Base-by-base conservation (phyloP, 1,140 invertebrate species). In the Armadillidium nasatum region DNA sequence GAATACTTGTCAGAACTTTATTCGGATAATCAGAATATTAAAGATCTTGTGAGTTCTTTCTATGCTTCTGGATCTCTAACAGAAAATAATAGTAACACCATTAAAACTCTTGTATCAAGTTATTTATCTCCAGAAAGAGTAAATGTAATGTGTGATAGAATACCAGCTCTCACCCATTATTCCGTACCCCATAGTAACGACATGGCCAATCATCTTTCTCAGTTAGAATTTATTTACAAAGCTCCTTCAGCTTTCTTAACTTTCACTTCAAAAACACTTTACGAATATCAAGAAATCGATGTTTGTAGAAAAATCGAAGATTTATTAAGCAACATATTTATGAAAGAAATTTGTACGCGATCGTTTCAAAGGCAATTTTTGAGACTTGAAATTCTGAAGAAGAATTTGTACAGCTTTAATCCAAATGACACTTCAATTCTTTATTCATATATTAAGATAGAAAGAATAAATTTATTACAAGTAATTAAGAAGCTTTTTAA, bases 221-320 rank as follows among this genome's bases (percentile, higher is more conserved):
- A 75, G 33, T 54, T 75, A 21, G 73, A 75, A 68, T 75, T 75
- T 43, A 75, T 75, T 33, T 75, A 75, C 11, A 75, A 75, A 67
- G 45, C 73, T n/a, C 50, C 50, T 60, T 60, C 50, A 60, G 19
- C 11, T 60, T 13, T 60, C 19, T 19, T 60, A 15, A 60, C 50
- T 13, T 60, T 15, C 7, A 19, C 19, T 19, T 60, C 50, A 13
- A 13, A 7, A 60, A 60, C 11, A 13, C 50, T 4, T 3, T 19
- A 60, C 7, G 19, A 60, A 15, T 15, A 19, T 60, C 50, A 60
- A 19, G 11, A 60, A 60, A 19, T 60, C 1, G 3, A 15, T 60
- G 11, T 19, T 60, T 60, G 50, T 7, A 60, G 19, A 60, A 60
- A 60, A 60, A 19, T 60, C 1, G 50, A 60, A 60, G 19, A 60